Evolutionary conservation across 1,140 invertebrate species (phyloP), one percentile per base, ranked within the genome.

Genomic region (Galleria mellonella): DNA sequence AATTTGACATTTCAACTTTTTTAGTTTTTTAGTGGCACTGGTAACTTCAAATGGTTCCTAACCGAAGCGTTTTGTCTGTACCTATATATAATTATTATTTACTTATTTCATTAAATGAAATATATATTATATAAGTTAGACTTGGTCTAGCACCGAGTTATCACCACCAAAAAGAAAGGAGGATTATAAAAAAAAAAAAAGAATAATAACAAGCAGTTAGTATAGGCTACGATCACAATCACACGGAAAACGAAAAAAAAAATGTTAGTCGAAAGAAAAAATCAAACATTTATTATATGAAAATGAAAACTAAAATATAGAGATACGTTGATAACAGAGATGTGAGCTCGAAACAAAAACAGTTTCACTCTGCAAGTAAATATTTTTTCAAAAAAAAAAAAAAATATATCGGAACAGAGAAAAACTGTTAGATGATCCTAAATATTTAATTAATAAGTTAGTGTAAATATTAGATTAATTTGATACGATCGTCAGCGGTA

Each of bases 61-160:
- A 46, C 47, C 40, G 54, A 60, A 61, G 51, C n/a, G n/a, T n/a
- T n/a, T 51, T 47, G 55, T 55, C 52, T 51, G 48, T 58, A 58
- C 58, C 57, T 55, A 29, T 51, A 51, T 43, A 54, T 51, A 47
- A 39, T 9, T 37, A 6, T 17, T 7, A 37, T 9, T 15, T 10
- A 37, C 8, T 37, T n/a, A 9, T 15, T 9, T 17, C 9, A 15
- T 15, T 15, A 17, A 15, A 37, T 37, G 12, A 37, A 1, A 9
- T 12, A 17, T 37, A 35, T 15, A 35, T 15, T 37, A n/a, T 68
- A 74, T 55, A 70, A 66, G 62, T 75, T 72, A 71, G 59, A 62
- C 58, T 56, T 64, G 59, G 65, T 62, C 62, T 83, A 83, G 77
- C 75, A 83, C 77, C 79, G 52, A 65, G 64, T 65, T 65, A 70